phyloP scores from a whole-genome alignment of 2,888 invertebrate genomes.

The Unio pictorum region DNA sequence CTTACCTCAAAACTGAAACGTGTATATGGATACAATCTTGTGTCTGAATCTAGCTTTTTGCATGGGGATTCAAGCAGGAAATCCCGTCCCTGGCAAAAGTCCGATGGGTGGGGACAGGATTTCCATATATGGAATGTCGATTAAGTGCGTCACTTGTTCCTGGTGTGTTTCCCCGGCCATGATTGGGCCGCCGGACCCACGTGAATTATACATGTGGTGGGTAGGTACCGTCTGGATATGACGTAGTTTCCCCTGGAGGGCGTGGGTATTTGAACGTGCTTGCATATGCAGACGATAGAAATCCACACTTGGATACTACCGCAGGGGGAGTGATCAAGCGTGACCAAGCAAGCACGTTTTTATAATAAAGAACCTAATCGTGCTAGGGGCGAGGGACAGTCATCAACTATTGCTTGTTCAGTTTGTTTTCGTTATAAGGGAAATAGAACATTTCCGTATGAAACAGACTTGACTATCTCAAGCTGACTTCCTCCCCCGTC shows the following conservation, averaged over 20 bases:
- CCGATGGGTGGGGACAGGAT: conserved; percentile 56
- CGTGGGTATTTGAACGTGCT: conserved; percentile 22
- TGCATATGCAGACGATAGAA: not conserved
- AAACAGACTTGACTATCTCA: too few species aligned
- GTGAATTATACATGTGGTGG: conserved; percentile 54
- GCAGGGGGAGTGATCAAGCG: not conserved
- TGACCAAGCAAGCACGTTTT: too few species aligned
- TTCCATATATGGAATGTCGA: conserved; percentile 53
- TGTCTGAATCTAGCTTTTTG: conserved; percentile 1
- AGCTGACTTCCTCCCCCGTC: too few species aligned
- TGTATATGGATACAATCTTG: not conserved
- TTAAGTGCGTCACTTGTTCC: conserved; percentile 43
- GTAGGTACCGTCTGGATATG: conserved; percentile 47
- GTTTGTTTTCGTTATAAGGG: too few species aligned
- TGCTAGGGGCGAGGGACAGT: too few species aligned
- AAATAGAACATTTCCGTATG: too few species aligned
- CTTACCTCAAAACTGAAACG: not conserved
- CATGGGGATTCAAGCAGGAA: conserved; percentile 12
- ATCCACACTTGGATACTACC: not conserved
- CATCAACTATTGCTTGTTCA: too few species aligned
- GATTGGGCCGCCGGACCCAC: conserved; percentile 60
- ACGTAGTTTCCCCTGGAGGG: conserved; percentile 49
- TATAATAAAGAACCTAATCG: too few species aligned
- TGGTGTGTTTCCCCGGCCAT: conserved; percentile 42
- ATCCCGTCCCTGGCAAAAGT: conserved; percentile 49